Evolutionary conservation across 2,888 invertebrate genomes (phyloP).

Genomic region (Linnaemya vulpina): DNA sequence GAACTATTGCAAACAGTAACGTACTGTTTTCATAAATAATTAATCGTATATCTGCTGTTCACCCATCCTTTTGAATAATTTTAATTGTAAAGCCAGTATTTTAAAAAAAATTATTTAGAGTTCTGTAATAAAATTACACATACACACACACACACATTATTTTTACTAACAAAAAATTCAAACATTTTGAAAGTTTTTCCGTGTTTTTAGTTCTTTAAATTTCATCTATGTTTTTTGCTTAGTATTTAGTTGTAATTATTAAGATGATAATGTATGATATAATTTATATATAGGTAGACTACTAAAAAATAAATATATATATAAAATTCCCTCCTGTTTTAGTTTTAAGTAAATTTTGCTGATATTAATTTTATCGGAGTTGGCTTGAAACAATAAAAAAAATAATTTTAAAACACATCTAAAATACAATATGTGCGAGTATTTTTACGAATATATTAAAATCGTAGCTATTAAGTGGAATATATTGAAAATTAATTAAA

Average conservation of each 20-base stretch:
- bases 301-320: slow-evolving; percentile 38
- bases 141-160: slow-evolving; percentile 1
- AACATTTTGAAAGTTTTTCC: slow-evolving; percentile 15
- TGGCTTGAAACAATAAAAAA: slow-evolving; percentile 29
- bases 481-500: slow-evolving; percentile 17
- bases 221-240: slow-evolving; percentile 25
- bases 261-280: slow-evolving; percentile 57
- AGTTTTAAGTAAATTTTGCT: slow-evolving; percentile 45
- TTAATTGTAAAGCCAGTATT: slow-evolving; percentile 63
- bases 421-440: slow-evolving; percentile 11
- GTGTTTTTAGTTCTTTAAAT: neutral
- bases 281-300: slow-evolving; percentile 41
- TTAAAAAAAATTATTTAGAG: slow-evolving; percentile 46
- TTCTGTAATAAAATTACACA: slow-evolving; percentile 28
- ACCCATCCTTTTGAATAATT: too few species aligned
- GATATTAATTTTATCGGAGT: slow-evolving; percentile 9
- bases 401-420: slow-evolving; percentile 12
- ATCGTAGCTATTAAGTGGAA: slow-evolving; percentile 35
- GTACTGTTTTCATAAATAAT: too few species aligned
- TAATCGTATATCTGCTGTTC: too few species aligned
- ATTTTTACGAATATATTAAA: slow-evolving; percentile 58
- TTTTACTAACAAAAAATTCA: neutral
- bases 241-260: slow-evolving; percentile 41
- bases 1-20: too few species aligned
- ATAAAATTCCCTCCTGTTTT: slow-evolving; percentile 60